These are phyloP conservation scores for Apolygus lucorum DNA, from an alignment of 1,140 invertebrate genomes.

Conservation along the genomic window DNA sequence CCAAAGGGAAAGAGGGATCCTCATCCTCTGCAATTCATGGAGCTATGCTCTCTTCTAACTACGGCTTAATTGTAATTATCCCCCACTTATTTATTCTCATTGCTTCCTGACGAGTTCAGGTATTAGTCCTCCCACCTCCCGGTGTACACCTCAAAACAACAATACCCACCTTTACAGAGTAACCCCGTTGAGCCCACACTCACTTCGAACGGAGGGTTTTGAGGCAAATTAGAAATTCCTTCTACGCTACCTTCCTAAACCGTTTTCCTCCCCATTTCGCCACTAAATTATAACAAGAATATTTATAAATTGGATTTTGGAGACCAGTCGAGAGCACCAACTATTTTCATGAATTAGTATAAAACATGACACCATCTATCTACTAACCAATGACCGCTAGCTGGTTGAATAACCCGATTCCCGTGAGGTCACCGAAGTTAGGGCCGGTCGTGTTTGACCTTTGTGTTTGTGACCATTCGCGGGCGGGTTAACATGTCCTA, in stretches of 20 bases:
- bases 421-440: too few species aligned
- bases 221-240: too few species aligned
- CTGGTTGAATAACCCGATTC: too few species aligned
- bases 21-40: not conserved
- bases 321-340: too few species aligned
- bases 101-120: not conserved
- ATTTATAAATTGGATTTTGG: not conserved
- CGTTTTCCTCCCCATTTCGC: not conserved
- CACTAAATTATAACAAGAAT: not conserved
- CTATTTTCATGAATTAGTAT: too few species aligned
- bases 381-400: too few species aligned
- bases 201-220: not conserved
- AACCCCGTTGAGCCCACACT: not conserved
- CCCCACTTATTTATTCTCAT: not conserved
- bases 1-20: not conserved
- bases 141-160: not conserved
- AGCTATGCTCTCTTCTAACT: not conserved
- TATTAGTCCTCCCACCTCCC: not conserved
- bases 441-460: too few species aligned
- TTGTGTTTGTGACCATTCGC: too few species aligned
- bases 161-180: not conserved
- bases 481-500: too few species aligned
- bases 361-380: too few species aligned
- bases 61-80: not conserved
- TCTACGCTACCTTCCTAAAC: not conserved